Base-by-base conservation (phyloP, 2,888 invertebrate species). In the Drosophila yooni region DNA sequence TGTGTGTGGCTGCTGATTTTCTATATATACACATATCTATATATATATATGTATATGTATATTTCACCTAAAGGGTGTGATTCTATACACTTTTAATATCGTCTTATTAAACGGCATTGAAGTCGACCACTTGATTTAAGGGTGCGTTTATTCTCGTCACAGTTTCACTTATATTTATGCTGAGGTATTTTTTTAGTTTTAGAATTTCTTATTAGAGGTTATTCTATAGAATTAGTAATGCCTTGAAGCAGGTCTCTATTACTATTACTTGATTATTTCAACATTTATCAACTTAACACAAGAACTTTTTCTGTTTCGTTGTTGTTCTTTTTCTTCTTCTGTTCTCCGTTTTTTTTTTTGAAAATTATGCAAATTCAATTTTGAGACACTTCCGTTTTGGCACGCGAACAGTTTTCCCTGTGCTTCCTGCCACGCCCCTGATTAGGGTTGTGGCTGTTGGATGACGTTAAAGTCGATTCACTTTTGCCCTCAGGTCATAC, bases 301-400 rank as follows among this genome's bases (percentile, higher is more conserved):
- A 36, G 1, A 18, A 13, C 15, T 29, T 27, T 15, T 33, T 15
- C 27, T 31, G 11, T 15, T 51, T 54, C 18, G 52, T 11, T 58
- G 33, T 31, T 29, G 1, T 29, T 11, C 27, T 15, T n/a, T 13
- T 53, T 8, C 53, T 53, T 33, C 33, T 33, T 33, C 33, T 11
- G 33, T 33, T 53, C 46, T 51, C 21, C 1, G n/a, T n/a, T 52
- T 11, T 7, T 13, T 63, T 54, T 3, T 36, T 68, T 53, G 31
- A 13, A 59, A 79, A 75, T 88, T 81, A 85, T 88, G 86, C 60
- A 77, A 85, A 89, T 85, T 85, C 36, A 74, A 81, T 85, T 88
- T 88, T 66, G 57, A 73, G 64, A 69, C 72, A 81, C 70, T 86
- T 86, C 76, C 82, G 73, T 52, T 63, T 72, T 62, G 82, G 59